Evolutionary conservation across 2,113 vertebrate species (phyloP).

Genomic region (Thermophis baileyi): DNA sequence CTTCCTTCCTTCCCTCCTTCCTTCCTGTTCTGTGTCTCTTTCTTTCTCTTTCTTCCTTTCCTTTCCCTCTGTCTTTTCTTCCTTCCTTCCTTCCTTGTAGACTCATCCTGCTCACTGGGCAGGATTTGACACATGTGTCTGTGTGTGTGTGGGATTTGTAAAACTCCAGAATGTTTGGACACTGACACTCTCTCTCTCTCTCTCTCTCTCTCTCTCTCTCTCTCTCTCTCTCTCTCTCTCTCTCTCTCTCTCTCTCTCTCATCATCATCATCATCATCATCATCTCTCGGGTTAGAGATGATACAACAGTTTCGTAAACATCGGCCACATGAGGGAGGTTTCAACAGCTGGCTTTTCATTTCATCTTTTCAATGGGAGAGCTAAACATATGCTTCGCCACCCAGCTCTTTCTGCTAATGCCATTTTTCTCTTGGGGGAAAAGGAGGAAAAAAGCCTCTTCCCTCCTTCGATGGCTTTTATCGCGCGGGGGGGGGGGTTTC

Average conservation of each 20-base stretch:
- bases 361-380: background rate
- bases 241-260: no score
- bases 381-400: background rate
- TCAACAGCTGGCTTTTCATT: background rate
- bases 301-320: background rate
- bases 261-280: no score
- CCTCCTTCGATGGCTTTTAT: background rate
- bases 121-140: background rate
- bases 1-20: no score
- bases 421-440: background rate
- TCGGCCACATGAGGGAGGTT: background rate
- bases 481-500: background rate
- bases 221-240: no score
- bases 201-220: no score
- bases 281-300: no score
- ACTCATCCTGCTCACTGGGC: background rate
- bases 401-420: background rate
- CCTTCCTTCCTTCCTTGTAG: background rate
- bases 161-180: background rate
- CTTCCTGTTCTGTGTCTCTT: no score
- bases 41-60: no score
- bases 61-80: no score
- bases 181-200: no score
- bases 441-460: fast-evolving
- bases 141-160: background rate